A percentile compares a stretch with the other conserved stretches of the same genome.
phyloP scores from a whole-genome alignment of 2,113 vertebrate genomes.

The Malaclemys terrapin region DNA sequence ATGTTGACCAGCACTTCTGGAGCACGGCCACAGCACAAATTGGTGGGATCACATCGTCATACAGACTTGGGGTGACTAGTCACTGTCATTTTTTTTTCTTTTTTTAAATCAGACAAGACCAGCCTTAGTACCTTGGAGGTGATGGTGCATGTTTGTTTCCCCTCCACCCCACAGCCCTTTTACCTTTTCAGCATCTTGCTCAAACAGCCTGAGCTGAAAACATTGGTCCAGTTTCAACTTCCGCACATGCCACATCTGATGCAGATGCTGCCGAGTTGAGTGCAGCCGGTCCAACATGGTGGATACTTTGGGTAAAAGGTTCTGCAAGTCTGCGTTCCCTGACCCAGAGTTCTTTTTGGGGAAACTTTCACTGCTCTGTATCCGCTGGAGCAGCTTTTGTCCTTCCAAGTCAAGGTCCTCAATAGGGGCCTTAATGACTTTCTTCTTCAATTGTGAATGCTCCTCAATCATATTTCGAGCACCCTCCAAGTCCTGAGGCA shows the following conservation, averaged over 20 bases:
- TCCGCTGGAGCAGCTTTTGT: constrained; percentile 92
- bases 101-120: fast-evolving
- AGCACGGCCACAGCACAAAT: background rate
- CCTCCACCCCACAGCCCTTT: background rate
- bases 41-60: background rate
- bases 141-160: fast-evolving
- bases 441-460: constrained; percentile 93
- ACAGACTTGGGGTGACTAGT: background rate
- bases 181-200: constrained; percentile 99
- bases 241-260: constrained; percentile 98
- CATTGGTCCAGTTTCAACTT: constrained; percentile 99
- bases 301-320: constrained; percentile 92
- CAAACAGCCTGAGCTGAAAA: constrained; percentile 97
- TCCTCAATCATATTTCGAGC: constrained; percentile 95
- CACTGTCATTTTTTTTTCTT: background rate
- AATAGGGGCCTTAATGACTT: constrained; percentile 94
- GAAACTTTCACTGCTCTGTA: constrained; percentile 95
- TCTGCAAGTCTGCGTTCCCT: constrained; percentile 93
- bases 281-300: constrained; percentile 95
- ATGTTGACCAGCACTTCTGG: background rate
- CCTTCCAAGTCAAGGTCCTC: constrained; percentile 96
- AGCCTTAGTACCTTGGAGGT: background rate
- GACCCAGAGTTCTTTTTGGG: constrained; percentile 90
- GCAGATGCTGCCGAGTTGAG: constrained; percentile 94
- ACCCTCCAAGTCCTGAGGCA: constrained; percentile 94